These are phyloP conservation scores for Mizuhopecten yessoensis DNA, from an alignment of 1,140 invertebrate genomes.

Conservation along the genomic window DNA sequence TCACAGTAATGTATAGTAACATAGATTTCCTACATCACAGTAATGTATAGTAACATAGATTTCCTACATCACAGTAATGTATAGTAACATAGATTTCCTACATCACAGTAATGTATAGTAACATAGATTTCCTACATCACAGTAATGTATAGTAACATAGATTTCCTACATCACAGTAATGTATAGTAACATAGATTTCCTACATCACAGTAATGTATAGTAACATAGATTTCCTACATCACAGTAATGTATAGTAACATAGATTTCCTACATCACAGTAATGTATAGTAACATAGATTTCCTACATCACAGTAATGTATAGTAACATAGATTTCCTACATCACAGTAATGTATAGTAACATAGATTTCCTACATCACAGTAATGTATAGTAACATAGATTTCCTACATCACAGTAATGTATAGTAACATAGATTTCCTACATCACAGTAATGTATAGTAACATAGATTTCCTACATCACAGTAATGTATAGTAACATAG, in stretches of 20 bases:
- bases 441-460: neutral
- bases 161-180: neutral
- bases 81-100: too few relatives aligned
- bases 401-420: neutral
- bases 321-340: too few relatives aligned
- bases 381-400: neutral
- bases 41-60: neutral
- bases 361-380: too few relatives aligned
- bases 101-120: neutral
- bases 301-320: neutral
- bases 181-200: too few relatives aligned
- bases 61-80: neutral
- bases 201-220: neutral
- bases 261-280: neutral
- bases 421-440: too few relatives aligned
- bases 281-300: too few relatives aligned
- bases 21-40: too few relatives aligned
- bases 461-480: too few relatives aligned
- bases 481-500: neutral
- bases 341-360: neutral
- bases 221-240: too few relatives aligned
- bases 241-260: neutral
- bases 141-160: neutral
- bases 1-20: neutral
- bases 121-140: too few relatives aligned